Conservation (phyloP, 2,888 invertebrate species). For the Ctenicera cuprea region DNA sequence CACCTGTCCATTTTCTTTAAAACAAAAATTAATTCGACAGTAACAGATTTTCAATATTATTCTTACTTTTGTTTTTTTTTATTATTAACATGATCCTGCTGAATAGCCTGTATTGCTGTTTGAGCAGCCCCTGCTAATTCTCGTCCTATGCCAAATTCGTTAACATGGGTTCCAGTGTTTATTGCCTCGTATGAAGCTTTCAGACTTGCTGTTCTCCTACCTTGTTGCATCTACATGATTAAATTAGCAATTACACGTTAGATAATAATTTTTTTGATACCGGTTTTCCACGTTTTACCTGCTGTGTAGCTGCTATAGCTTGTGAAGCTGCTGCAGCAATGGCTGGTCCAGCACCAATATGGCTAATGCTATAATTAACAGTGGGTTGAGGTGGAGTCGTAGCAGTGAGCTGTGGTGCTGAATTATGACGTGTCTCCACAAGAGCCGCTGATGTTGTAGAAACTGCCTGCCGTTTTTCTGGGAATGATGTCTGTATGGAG, state of each 20-base stretch:
- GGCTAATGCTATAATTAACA: conserved; percentile 82
- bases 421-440: conserved; percentile 64
- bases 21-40: conserved; percentile 36
- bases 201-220: conserved; percentile 92
- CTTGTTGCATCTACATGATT: conserved; percentile 87
- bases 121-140: conserved; percentile 85
- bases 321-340: conserved; percentile 96
- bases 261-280: neutral
- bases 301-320: conserved; percentile 96
- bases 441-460: conserved; percentile 58
- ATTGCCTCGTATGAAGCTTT: conserved; percentile 97
- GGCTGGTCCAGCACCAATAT: conserved; percentile 91
- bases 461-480: conserved; percentile 73
- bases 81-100: conserved; percentile 75
- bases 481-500: conserved; percentile 69
- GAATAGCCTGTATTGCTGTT: conserved; percentile 82
- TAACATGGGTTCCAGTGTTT: conserved; percentile 77
- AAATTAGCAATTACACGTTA: too few relatives aligned
- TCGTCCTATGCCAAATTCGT: conserved; percentile 82
- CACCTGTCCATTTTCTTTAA: conserved; percentile 67
- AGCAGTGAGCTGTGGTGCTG: conserved; percentile 50
- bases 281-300: conserved; percentile 72
- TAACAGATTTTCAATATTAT: neutral
- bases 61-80: conserved; percentile 79
- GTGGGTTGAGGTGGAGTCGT: conserved; percentile 72